Evolutionary conservation across 2,888 invertebrate genomes (phyloP).

Genomic region (Myopa tessellatipennis): DNA sequence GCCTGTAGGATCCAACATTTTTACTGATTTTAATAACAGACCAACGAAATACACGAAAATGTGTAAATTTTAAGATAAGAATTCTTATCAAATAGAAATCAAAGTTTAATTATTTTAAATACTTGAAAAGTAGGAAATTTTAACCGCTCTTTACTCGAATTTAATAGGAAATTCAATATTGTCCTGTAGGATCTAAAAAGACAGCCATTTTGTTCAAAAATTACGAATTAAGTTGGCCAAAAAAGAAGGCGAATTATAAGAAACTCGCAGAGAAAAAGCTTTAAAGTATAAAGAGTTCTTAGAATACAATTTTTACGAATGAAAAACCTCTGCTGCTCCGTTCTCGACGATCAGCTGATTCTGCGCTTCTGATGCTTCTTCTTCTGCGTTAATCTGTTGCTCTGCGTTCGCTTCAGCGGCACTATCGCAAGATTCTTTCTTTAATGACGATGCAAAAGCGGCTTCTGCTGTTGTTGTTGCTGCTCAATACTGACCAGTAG

Average conservation of each 20-base stretch:
- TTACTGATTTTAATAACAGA: constrained; percentile 38
- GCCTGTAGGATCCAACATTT: constrained; percentile 67
- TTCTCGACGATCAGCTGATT: constrained; percentile 34
- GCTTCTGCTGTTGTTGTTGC: constrained; percentile 21
- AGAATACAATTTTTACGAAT: constrained; percentile 32
- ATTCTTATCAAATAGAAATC: constrained; percentile 9
- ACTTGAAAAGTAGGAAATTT: constrained; percentile 4
- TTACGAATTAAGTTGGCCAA: constrained; percentile 60
- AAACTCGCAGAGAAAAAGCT: too few relatives aligned
- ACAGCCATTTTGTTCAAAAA: constrained; percentile 56
- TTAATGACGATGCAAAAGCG: too few relatives aligned
- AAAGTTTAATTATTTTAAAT: constrained; percentile 12
- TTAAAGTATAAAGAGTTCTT: background rate
- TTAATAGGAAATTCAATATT: constrained; percentile 55
- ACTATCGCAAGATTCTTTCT: background rate
- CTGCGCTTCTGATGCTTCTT: constrained; percentile 32
- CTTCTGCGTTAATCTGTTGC: constrained; percentile 21
- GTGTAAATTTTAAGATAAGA: background rate
- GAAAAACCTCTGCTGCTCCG: constrained; percentile 32
- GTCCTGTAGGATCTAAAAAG: constrained; percentile 67
- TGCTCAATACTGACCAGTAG: constrained; percentile 66
- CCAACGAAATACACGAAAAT: background rate
- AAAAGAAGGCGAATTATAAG: constrained; percentile 58
- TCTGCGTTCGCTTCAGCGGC: background rate
- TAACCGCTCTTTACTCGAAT: background rate